phyloP scores from a whole-genome alignment of 2,113 vertebrate species.

The Entelurus aequoreus region DNA sequence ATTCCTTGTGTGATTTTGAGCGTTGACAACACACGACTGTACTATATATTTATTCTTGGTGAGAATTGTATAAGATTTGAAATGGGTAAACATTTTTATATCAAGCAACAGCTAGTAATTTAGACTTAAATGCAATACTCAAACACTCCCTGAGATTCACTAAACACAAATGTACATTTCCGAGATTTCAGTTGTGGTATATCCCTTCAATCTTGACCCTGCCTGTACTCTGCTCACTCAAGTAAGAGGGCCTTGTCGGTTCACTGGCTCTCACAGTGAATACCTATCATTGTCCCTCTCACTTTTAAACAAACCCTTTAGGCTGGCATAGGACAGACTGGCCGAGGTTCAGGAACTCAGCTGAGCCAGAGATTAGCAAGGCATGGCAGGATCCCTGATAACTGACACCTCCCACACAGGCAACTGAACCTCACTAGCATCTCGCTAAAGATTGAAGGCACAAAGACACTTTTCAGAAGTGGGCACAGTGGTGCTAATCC shows the following conservation, averaged over 20 bases:
- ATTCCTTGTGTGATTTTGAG: neutral
- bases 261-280: constrained; percentile 60
- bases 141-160: neutral
- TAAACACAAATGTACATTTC: neutral
- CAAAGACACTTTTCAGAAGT: constrained; percentile 63
- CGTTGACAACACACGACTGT: neutral
- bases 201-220: constrained; percentile 25
- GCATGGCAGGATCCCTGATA: constrained; percentile 69
- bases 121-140: constrained; percentile 1
- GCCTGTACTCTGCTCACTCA: constrained; percentile 43
- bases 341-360: constrained; percentile 68
- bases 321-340: constrained; percentile 53
- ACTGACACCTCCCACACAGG: constrained; percentile 70
- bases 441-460: constrained; percentile 60
- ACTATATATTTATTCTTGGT: neutral
- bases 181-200: constrained; percentile 6
- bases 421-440: constrained; percentile 61
- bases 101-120: neutral
- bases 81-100: neutral
- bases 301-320: constrained; percentile 55
- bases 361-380: constrained; percentile 69
- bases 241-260: constrained; percentile 50
- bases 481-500: constrained; percentile 65
- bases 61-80: neutral
- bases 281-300: constrained; percentile 63